Percentiles rank a stretch among this genome's conserved stretches.
phyloP scores from a whole-genome alignment of 2,888 invertebrate genomes.

The Anagyrus pseudococci region DNA sequence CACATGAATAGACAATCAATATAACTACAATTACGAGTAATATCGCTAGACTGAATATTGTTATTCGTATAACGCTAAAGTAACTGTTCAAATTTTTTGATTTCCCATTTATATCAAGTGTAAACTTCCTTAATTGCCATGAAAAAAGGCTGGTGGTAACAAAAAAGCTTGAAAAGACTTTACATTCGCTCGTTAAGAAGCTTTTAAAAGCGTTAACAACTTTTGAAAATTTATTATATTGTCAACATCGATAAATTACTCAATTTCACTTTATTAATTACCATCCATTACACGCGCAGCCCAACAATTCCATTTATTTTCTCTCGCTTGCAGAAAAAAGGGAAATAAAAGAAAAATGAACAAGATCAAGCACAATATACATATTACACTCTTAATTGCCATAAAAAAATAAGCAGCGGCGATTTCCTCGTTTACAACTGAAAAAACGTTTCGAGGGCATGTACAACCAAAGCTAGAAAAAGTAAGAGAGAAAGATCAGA shows the following conservation, averaged over 20 bases:
- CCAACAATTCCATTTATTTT: background rate
- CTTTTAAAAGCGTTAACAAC: background rate
- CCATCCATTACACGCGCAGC: constrained; percentile 13
- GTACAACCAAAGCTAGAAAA: constrained; percentile 1
- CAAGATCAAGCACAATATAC: background rate
- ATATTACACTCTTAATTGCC: constrained; percentile 15
- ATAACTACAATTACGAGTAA: too few relatives aligned
- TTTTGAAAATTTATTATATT: background rate
- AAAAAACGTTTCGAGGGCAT: constrained; percentile 17
- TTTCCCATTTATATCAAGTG: too few relatives aligned
- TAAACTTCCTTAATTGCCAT: too few relatives aligned
- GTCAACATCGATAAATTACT: background rate
- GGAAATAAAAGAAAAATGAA: too few relatives aligned
- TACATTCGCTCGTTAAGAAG: too few relatives aligned
- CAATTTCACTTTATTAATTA: constrained; percentile 10
- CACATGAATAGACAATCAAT: too few relatives aligned
- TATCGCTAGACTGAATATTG: too few relatives aligned
- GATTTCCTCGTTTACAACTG: constrained; percentile 13
- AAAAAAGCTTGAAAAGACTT: too few relatives aligned
- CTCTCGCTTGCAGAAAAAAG: constrained; percentile 4
- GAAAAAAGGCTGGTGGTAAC: too few relatives aligned
- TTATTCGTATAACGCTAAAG: too few relatives aligned
- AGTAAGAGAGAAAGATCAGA: constrained; percentile 6
- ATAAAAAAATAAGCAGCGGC: constrained; percentile 8
- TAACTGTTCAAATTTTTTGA: too few relatives aligned